Percentiles rank a stretch among this genome's conserved stretches.
Evolutionary conservation across 1,140 invertebrate species (phyloP).

Genomic region (Stegodyphus dumicola): DNA sequence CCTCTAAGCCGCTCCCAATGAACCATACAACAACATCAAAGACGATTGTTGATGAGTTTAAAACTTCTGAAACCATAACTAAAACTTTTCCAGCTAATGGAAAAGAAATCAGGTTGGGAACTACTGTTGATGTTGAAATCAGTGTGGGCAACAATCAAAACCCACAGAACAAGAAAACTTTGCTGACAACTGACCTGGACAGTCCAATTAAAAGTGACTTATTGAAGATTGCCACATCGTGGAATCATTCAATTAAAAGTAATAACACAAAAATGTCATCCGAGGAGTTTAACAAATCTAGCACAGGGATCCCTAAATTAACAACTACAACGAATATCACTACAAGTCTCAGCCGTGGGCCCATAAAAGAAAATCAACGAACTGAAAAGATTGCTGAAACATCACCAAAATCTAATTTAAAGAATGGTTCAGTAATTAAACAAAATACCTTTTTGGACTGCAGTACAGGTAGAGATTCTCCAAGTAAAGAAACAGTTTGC

Average conservation of each 20-base stretch:
- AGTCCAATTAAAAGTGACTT: conserved; percentile 24
- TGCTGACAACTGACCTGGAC: conserved; percentile 27
- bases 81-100: conserved; percentile 15
- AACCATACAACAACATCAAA: conserved; percentile 23
- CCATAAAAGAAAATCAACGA: neutral
- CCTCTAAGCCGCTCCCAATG: neutral
- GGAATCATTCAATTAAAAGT: conserved; percentile 49
- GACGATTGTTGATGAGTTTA: conserved; percentile 24
- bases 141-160: conserved; percentile 19
- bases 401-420: neutral
- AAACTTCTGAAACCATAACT: conserved; percentile 23
- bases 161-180: neutral
- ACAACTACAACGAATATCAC: conserved; percentile 50
- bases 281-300: neutral
- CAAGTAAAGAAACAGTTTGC: conserved; percentile 17
- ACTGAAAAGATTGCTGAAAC: neutral
- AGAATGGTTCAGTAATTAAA: conserved; percentile 9
- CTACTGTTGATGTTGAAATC: conserved; percentile 55
- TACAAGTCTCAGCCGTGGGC: conserved; percentile 25
- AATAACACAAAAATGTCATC: conserved; percentile 2
- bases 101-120: conserved; percentile 25
- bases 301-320: conserved; percentile 24
- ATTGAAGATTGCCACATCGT: conserved; percentile 54
- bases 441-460: conserved; percentile 34
- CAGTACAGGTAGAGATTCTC: conserved; percentile 30